These are phyloP conservation scores for Trichopoda pennipes DNA, from an alignment of 2,888 invertebrate species.

Conservation along the genomic window DNA sequence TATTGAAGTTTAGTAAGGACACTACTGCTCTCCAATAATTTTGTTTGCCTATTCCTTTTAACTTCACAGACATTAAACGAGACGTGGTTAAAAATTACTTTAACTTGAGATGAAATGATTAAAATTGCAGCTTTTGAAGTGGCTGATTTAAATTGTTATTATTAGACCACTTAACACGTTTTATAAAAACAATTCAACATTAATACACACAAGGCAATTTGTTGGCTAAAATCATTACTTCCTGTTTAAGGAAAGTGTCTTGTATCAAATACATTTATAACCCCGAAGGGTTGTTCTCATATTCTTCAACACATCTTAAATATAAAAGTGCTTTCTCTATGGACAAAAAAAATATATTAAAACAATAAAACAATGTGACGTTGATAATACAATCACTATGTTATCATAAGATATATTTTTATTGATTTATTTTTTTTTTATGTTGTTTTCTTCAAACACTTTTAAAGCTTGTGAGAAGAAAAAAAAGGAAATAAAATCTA, in stretches of 20 bases:
- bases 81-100: no score
- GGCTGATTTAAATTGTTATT: no score
- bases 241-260: slow-evolving; percentile 32
- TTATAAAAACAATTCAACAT: not conserved
- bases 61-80: no score
- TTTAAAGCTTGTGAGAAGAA: slow-evolving; percentile 39
- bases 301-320: slow-evolving; percentile 15
- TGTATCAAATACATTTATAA: not conserved
- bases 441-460: slow-evolving; percentile 14
- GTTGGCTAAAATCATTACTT: not conserved
- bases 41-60: no score
- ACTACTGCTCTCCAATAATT: no score
- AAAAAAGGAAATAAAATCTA: slow-evolving; percentile 6
- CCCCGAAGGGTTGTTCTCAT: slow-evolving; percentile 14
- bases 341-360: no score
- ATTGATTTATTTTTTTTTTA: slow-evolving; percentile 38
- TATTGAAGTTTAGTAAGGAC: no score
- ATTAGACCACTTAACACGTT: slow-evolving; percentile 34
- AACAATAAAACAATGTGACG: slow-evolving; percentile 12
- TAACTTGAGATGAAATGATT: no score
- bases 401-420: slow-evolving; percentile 17
- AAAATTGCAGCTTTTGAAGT: no score
- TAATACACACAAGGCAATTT: slow-evolving; percentile 1
- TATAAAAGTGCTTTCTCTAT: not conserved
- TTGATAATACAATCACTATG: slow-evolving; percentile 2